Percentiles rank a stretch among this genome's conserved stretches.
phyloP scores from a whole-genome alignment of 2,797 vertebrate species.

The Oophaga sylvatica region DNA sequence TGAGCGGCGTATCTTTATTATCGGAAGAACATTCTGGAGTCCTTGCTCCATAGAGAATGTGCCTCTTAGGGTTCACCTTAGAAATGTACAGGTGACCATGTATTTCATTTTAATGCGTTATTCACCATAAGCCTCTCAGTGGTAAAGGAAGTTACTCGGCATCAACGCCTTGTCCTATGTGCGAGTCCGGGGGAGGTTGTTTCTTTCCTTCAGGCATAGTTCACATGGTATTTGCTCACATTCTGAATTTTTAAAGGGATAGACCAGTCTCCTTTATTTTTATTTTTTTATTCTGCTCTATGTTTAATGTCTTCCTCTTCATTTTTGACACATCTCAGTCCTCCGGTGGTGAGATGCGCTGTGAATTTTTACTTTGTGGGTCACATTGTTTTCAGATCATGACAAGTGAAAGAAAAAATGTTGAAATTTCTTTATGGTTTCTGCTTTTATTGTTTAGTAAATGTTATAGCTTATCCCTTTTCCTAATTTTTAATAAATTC shows the following conservation, averaged over 20 bases:
- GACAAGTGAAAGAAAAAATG: no score
- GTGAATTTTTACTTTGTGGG: no score
- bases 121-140: neutral
- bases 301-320: neutral
- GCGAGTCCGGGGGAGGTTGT: neutral
- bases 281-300: neutral
- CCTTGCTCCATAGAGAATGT: conserved; percentile 12
- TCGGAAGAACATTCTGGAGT: neutral
- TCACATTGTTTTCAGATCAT: no score
- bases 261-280: neutral
- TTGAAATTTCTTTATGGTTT: no score
- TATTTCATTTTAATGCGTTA: conserved; percentile 8
- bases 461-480: no score
- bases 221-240: neutral
- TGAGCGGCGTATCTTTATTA: neutral
- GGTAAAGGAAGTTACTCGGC: neutral
- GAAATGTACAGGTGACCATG: conserved; percentile 6
- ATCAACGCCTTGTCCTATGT: neutral
- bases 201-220: neutral
- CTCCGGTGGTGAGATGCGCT: no score
- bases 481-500: no score
- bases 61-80: neutral
- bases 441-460: no score
- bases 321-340: neutral
- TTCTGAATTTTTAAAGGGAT: neutral